Conservation (phyloP, 2,113 vertebrate species). For the Trematocara nigrifrons region DNA sequence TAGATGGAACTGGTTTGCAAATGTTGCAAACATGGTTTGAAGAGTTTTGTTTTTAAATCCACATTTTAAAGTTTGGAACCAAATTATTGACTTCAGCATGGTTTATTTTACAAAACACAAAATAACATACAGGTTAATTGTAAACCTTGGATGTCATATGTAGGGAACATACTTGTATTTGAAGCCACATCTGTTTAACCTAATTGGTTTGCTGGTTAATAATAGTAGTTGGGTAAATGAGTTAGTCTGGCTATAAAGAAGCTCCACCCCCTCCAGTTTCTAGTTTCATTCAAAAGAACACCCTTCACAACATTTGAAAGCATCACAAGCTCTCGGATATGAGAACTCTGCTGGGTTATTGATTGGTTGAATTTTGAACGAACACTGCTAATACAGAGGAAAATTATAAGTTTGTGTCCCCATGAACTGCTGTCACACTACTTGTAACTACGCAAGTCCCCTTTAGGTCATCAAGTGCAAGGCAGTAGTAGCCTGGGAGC, state of each 20-base stretch:
- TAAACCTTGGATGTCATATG: neutral
- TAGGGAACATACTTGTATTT: neutral
- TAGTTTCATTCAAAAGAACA: neutral
- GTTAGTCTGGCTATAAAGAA: neutral
- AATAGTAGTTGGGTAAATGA: neutral
- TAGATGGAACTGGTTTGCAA: neutral
- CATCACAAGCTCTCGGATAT: neutral
- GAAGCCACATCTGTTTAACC: neutral
- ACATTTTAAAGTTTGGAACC: neutral
- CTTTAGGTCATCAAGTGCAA: conserved; percentile 83
- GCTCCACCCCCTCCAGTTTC: neutral
- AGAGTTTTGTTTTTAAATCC: neutral
- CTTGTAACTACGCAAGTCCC: neutral
- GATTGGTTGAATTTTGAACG: neutral
- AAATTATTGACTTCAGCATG: neutral
- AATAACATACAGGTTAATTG: accelerated
- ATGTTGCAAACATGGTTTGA: neutral
- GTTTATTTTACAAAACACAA: neutral
- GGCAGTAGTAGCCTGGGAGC: conserved; percentile 83
- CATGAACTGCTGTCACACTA: neutral
- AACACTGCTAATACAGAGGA: neutral
- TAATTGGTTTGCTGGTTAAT: neutral
- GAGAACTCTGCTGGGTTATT: neutral
- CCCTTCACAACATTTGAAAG: neutral
- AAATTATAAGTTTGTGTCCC: neutral